phyloP scores from a whole-genome alignment of 1,140 invertebrate genomes.

The Platyscapa corneri region DNA sequence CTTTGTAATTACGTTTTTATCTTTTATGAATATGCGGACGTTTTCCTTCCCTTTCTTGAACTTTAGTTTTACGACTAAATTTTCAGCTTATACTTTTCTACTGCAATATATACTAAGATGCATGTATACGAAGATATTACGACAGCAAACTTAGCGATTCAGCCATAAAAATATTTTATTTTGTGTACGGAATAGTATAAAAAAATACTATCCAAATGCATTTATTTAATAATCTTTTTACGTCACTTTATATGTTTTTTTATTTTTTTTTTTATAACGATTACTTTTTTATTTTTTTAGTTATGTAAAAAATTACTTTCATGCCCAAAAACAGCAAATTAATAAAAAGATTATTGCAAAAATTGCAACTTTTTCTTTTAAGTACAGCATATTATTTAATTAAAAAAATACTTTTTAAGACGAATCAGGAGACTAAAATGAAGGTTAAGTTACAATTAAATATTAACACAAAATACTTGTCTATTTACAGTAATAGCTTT shows the following conservation, averaged over 20 bases:
- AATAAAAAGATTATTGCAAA: not conserved
- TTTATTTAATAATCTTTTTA: conserved; percentile 18
- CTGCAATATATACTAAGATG: not conserved
- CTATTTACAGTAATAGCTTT: not conserved
- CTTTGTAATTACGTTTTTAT: conserved; percentile 9
- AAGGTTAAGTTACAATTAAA: too few relatives aligned
- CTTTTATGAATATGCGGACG: conserved; percentile 8
- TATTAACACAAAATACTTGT: too few relatives aligned
- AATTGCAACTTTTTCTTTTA: not conserved
- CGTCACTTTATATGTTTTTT: not conserved
- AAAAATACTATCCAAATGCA: conserved; percentile 5
- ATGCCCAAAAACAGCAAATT: not conserved
- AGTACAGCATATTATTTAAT: too few relatives aligned
- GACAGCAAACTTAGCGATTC: conserved; percentile 12
- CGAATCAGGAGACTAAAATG: too few relatives aligned
- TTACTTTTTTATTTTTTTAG: not conserved
- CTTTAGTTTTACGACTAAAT: conserved; percentile 6
- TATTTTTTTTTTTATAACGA: not conserved
- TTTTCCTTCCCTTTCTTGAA: not conserved
- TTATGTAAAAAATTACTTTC: not conserved
- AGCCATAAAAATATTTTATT: not conserved
- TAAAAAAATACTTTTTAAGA: too few relatives aligned
- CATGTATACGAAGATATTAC: not conserved
- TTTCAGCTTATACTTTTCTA: not conserved
- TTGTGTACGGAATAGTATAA: conserved; percentile 1